phyloP scores from a whole-genome alignment of 2,113 vertebrate genomes.

The Neodontobutis hainanensis region DNA sequence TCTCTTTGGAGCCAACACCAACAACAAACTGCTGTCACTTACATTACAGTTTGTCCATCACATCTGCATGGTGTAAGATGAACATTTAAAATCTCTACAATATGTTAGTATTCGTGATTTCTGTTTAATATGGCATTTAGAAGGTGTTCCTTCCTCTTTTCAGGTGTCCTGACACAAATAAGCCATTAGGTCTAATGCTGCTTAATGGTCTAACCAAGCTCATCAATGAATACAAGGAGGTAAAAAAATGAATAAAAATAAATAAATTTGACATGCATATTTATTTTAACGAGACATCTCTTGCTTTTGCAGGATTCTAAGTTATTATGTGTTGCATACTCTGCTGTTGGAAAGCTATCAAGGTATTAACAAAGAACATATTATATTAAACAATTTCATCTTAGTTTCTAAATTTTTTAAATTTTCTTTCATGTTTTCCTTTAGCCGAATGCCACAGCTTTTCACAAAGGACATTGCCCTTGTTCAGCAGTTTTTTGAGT shows the following conservation, averaged over 20 bases:
- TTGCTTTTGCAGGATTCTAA: conserved; percentile 88
- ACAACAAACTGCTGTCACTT: conserved; percentile 92
- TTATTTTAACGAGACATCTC: not conserved
- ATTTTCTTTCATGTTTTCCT: conserved; percentile 13
- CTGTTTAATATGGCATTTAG: not conserved
- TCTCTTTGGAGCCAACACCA: conserved; percentile 94
- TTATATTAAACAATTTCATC: not conserved
- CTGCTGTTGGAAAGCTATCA: conserved; percentile 96
- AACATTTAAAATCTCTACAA: not conserved
- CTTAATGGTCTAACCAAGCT: conserved; percentile 98
- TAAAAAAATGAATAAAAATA: conserved; percentile 53
- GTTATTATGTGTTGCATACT: conserved; percentile 93
- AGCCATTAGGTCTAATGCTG: conserved; percentile 96
- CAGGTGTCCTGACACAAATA: conserved; percentile 97
- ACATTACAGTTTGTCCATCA: conserved; percentile 98
- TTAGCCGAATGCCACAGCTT: conserved; percentile 96
- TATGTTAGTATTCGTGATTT: not conserved
- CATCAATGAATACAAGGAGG: conserved; percentile 98
- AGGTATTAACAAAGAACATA: conserved; percentile 76
- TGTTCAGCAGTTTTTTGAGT: conserved; percentile 98
- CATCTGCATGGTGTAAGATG: conserved; percentile 94
- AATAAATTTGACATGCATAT: not conserved
- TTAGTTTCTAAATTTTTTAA: not conserved
- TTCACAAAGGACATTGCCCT: conserved; percentile 98
- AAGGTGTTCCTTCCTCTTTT: not conserved